Evolutionary conservation across 2,888 invertebrate species (phyloP).

Genomic region (Barypeithes pellucidus): DNA sequence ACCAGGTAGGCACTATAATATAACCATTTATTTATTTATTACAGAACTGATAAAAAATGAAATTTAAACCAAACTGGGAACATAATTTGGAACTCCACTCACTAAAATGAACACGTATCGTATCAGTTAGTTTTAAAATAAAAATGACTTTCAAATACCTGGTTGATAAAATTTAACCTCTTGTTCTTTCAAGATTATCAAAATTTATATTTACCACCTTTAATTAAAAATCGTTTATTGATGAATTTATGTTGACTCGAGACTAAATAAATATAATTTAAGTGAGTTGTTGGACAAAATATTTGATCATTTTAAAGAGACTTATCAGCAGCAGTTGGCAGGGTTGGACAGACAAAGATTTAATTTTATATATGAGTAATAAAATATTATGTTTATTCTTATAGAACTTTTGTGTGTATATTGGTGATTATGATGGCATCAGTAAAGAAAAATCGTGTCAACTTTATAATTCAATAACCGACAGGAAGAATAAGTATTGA

Average conservation of each 20-base stretch:
- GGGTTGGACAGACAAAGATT: not conserved
- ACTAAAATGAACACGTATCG: too few relatives aligned
- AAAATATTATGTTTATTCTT: too few relatives aligned
- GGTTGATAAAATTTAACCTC: constrained; percentile 14
- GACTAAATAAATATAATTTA: constrained; percentile 14
- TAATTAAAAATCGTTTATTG: constrained; percentile 25
- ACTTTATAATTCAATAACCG: too few relatives aligned
- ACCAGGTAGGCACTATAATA: too few relatives aligned
- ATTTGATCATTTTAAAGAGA: constrained; percentile 17
- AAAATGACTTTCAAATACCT: not conserved
- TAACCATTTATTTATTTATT: too few relatives aligned
- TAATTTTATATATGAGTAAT: not conserved
- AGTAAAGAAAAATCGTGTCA: too few relatives aligned
- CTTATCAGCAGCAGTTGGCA: not conserved
- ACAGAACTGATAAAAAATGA: too few relatives aligned
- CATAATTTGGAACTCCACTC: too few relatives aligned
- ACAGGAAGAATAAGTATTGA: too few relatives aligned
- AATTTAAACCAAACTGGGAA: too few relatives aligned
- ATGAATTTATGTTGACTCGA: not conserved
- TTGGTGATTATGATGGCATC: too few relatives aligned
- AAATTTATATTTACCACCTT: constrained; percentile 36
- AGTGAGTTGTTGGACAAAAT: constrained; percentile 13
- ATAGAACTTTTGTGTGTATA: too few relatives aligned
- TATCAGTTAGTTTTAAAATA: not conserved
- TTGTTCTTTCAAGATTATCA: constrained; percentile 33